Evolutionary conservation across 2,797 vertebrate species (phyloP), one percentile per base, ranked within the genome.

Genomic region (Platyrinchus mystaceus): DNA sequence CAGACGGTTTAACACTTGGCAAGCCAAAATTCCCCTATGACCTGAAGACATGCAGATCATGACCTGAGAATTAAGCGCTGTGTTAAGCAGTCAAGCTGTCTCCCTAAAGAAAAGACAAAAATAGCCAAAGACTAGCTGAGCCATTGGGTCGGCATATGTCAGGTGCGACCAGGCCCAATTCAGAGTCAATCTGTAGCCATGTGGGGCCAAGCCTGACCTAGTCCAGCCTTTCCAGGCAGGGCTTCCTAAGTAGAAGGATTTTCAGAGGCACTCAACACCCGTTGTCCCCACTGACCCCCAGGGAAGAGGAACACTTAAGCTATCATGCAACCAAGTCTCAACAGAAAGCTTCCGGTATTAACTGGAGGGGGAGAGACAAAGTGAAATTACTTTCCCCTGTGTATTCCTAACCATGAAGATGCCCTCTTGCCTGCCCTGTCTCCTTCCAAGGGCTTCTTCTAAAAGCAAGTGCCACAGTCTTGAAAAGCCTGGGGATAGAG

Each of bases 51-150:
- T 66, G 80, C 91, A 82, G 95, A 94, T 91, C 77, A 4, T 93
- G 92, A 95, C 92, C 96, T 87, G 87, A 96, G 96, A 95, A 81
- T 95, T 97, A 97, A 91, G 95, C 1, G 0, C 67, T 68, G 89
- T 7, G 26, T 93, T 97, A 97, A 97, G 95, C 85, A 94, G 95
- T 84, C 95, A 96, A 96, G 94, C 96, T 97, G 95, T 95, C 95
- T 97, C 81, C 64, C 71, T 96, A 71, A 94, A 82, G 95, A 95
- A 91, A 96, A 90, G 96, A 94, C 74, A 87, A 93, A 96, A 96
- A 97, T 97, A 97, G 95, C 93, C 92, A 90, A 91, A 94, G 91
- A 94, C 87, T 94, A 93, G 91, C 94, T 97, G 95, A 97, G 96
- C 93, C 90, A 94, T 55, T 50, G 86, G 60, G 63, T 53, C 10